Evolutionary conservation across 2,797 vertebrate genomes (phyloP).

Genomic region (Lophius americanus): DNA sequence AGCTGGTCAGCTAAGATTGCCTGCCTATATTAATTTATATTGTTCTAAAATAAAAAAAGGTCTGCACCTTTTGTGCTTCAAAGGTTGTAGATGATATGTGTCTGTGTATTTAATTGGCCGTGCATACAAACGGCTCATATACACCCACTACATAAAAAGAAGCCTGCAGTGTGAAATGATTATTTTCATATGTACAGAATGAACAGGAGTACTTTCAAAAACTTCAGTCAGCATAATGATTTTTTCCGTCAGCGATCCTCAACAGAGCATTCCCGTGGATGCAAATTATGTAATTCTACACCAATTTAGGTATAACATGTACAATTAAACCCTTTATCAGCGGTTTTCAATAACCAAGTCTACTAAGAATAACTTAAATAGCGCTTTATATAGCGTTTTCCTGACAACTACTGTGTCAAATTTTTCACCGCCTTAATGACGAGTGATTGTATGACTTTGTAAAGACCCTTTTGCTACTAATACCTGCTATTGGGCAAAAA

Average conservation of each 20-base stretch:
- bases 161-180: constrained; percentile 28
- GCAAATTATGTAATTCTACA: not conserved
- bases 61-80: constrained; percentile 3
- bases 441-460: too few relatives aligned
- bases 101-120: not conserved
- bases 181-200: constrained; percentile 27
- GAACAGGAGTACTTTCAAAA: constrained; percentile 12
- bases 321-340: too few relatives aligned
- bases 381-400: too few relatives aligned
- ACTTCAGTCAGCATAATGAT: constrained; percentile 12
- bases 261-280: not conserved
- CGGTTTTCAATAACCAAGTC: too few relatives aligned
- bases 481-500: too few relatives aligned
- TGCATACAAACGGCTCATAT: constrained; percentile 18
- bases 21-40: constrained; percentile 62
- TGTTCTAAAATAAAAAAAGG: constrained; percentile 10
- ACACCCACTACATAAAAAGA: constrained; percentile 2
- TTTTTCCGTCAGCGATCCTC: not conserved
- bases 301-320: not conserved
- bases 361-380: too few relatives aligned
- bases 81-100: too few relatives aligned
- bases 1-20: constrained; percentile 68
- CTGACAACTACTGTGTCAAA: too few relatives aligned
- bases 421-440: too few relatives aligned
- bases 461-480: too few relatives aligned